Evolutionary conservation across 2,113 vertebrate species (phyloP).

Genomic region (Ammodytes marinus): DNA sequence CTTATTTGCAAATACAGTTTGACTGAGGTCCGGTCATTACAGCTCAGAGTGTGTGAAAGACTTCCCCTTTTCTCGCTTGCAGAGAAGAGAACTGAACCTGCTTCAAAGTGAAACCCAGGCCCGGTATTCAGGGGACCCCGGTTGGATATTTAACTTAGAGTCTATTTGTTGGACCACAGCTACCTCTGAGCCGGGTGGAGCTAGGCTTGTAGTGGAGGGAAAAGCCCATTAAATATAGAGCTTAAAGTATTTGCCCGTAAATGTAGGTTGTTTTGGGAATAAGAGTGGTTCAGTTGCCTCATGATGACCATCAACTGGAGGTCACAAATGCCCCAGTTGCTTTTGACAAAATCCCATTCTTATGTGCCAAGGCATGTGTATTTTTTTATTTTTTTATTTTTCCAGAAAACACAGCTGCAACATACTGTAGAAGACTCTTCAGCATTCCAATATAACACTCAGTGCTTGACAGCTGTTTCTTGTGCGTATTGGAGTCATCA

Average conservation of each 20-base stretch:
- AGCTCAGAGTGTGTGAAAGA: constrained; percentile 6
- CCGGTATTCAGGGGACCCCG: constrained; percentile 18
- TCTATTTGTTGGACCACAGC: constrained; percentile 16
- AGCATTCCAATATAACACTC: not conserved
- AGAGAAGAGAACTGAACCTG: constrained; percentile 6
- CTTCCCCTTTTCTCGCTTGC: not conserved
- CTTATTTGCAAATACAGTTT: constrained; percentile 21
- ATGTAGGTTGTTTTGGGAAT: not conserved
- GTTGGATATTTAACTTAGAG: constrained; percentile 40
- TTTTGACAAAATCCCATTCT: not conserved
- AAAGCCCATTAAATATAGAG: not conserved
- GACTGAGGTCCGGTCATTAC: not conserved
- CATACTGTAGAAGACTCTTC: not conserved
- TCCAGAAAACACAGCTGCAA: constrained; percentile 17
- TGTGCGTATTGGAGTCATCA: not conserved
- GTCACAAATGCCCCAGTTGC: not conserved
- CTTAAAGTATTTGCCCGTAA: not conserved
- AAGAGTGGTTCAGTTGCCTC: not conserved
- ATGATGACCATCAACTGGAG: not conserved
- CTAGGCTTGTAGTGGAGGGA: not conserved
- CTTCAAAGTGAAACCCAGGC: constrained; percentile 30
- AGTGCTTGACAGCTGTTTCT: constrained; percentile 11
- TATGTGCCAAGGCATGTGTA: not conserved
- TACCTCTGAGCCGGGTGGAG: constrained; percentile 17
- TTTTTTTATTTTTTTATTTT: not conserved